These are phyloP conservation scores for Trypoxylus dichotomus DNA, from an alignment of 1,140 invertebrate genomes.

Conservation along the genomic window DNA sequence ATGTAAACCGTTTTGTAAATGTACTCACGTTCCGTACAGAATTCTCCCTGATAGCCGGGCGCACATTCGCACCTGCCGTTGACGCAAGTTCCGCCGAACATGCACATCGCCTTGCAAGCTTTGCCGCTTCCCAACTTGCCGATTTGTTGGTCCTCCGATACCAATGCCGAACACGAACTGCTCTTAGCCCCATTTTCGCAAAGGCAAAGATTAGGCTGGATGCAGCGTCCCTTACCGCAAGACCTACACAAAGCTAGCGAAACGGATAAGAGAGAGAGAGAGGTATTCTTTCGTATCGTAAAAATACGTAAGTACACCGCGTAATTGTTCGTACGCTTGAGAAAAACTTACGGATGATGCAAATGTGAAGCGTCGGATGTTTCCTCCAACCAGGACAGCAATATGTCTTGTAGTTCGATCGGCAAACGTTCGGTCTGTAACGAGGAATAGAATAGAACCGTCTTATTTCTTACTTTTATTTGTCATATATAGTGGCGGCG, in stretches of 20 bases:
- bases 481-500: too few relatives aligned
- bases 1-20: neutral
- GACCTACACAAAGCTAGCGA: neutral
- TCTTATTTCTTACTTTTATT: neutral
- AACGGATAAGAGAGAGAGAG: neutral
- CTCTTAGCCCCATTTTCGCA: neutral
- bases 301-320: too few relatives aligned
- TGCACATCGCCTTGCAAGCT: conserved; percentile 67
- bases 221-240: conserved; percentile 2
- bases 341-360: conserved; percentile 81
- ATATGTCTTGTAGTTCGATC: conserved; percentile 66
- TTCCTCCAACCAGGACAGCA: conserved; percentile 84
- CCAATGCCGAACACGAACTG: neutral
- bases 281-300: too few relatives aligned
- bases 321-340: neutral
- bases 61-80: conserved; percentile 73
- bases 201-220: neutral
- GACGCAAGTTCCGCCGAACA: conserved; percentile 76
- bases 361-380: conserved; percentile 69
- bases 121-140: neutral
- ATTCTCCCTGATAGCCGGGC: conserved; percentile 74
- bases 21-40: conserved; percentile 76
- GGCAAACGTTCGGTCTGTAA: conserved; percentile 79
- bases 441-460: neutral
- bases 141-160: neutral